phyloP scores from a whole-genome alignment of 2,888 invertebrate species.

The Oxycera nigricornis region DNA sequence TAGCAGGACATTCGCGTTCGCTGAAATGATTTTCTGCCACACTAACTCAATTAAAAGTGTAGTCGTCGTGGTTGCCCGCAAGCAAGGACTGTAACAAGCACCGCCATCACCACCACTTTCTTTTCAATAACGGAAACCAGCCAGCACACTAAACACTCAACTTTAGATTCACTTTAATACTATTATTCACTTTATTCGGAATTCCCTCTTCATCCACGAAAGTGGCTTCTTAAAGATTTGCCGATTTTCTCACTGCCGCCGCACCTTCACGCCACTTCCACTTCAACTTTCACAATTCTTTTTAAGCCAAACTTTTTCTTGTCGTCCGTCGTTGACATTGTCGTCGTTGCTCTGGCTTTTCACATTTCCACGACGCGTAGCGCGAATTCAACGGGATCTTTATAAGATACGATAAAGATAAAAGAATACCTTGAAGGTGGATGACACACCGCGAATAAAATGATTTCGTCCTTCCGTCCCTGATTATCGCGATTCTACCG shows the following conservation, averaged over 20 bases:
- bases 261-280: not conserved
- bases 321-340: too few species aligned
- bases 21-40: not conserved
- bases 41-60: slow-evolving; percentile 6
- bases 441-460: slow-evolving; percentile 8
- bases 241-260: not conserved
- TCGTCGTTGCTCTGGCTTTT: not conserved
- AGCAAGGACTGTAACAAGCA: not conserved
- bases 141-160: not conserved
- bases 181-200: slow-evolving; percentile 6
- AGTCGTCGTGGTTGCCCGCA: not conserved
- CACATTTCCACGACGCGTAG: not conserved
- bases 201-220: not conserved
- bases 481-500: not conserved
- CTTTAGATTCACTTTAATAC: not conserved
- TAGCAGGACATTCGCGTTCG: not conserved
- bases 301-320: not conserved
- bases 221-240: not conserved
- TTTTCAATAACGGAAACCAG: not conserved
- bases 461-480: not conserved
- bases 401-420: not conserved
- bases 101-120: not conserved
- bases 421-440: slow-evolving; percentile 7
- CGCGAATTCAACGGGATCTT: not conserved
- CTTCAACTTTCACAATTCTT: not conserved